Conservation (phyloP, 2,113 vertebrate species). For the Limnothrissa miodon region DNA sequence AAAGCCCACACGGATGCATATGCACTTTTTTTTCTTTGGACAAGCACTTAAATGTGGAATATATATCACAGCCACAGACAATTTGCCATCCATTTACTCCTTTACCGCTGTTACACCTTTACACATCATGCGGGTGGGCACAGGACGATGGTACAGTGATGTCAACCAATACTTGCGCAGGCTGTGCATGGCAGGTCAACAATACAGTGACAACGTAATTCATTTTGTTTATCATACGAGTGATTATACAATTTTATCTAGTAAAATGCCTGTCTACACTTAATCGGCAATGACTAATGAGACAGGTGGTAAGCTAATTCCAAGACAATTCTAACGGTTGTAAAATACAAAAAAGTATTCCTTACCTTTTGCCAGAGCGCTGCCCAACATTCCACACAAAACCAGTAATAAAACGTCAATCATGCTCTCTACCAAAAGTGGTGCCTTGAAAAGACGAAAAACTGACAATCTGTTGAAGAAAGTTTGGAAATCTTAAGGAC, state of each 20-base stretch:
- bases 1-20: neutral
- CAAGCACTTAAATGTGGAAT: neutral
- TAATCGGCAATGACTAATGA: neutral
- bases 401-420: slow-evolving; percentile 59
- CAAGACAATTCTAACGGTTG: neutral
- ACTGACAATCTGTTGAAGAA: neutral
- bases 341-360: slow-evolving; percentile 23
- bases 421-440: slow-evolving; percentile 57
- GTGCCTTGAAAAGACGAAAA: neutral
- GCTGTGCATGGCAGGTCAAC: neutral
- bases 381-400: slow-evolving; percentile 69
- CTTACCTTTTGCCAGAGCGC: slow-evolving; percentile 70
- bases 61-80: neutral
- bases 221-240: neutral
- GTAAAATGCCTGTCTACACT: neutral
- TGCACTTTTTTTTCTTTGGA: neutral
- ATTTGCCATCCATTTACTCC: neutral
- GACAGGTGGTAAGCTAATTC: neutral
- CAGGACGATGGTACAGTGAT: neutral
- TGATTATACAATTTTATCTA: neutral
- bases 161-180: neutral
- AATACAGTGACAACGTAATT: neutral
- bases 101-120: neutral
- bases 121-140: neutral
- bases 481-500: neutral